A percentile compares a stretch with the other conserved stretches of the same genome.
Conservation (phyloP, 2,888 invertebrate genomes). For the Girardia tigrina region DNA sequence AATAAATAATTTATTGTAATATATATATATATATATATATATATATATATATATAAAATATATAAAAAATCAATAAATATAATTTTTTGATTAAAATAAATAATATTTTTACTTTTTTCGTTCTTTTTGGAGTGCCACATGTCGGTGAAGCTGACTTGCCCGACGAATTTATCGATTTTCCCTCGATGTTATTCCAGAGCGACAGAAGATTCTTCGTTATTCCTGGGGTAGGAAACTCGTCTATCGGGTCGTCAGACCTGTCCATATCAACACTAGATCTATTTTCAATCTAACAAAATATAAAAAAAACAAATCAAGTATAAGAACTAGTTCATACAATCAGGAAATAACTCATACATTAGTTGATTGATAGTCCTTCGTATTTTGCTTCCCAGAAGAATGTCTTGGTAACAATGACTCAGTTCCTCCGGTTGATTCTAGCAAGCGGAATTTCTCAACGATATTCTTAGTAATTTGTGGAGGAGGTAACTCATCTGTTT, state of each 20-base stretch:
- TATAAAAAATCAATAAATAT: too few relatives aligned
- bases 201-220: conserved; percentile 1
- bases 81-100: too few relatives aligned
- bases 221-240: conserved; percentile 6
- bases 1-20: too few relatives aligned
- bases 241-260: not conserved
- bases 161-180: not conserved
- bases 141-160: not conserved
- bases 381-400: not conserved
- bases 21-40: too few relatives aligned
- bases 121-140: not conserved
- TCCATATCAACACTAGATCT: too few relatives aligned
- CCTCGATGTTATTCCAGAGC: not conserved
- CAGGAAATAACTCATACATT: not conserved
- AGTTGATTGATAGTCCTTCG: not conserved
- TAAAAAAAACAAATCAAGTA: not conserved
- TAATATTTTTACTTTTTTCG: too few relatives aligned
- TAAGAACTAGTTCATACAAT: not conserved
- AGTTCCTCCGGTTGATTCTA: not conserved
- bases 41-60: too few relatives aligned
- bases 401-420: conserved; percentile 18
- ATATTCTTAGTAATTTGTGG: conserved; percentile 2
- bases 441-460: not conserved
- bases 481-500: conserved; percentile 3
- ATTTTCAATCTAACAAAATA: too few relatives aligned